These are phyloP conservation scores for Lydus trimaculatus DNA, from an alignment of 2,888 invertebrate genomes.

Conservation along the genomic window DNA sequence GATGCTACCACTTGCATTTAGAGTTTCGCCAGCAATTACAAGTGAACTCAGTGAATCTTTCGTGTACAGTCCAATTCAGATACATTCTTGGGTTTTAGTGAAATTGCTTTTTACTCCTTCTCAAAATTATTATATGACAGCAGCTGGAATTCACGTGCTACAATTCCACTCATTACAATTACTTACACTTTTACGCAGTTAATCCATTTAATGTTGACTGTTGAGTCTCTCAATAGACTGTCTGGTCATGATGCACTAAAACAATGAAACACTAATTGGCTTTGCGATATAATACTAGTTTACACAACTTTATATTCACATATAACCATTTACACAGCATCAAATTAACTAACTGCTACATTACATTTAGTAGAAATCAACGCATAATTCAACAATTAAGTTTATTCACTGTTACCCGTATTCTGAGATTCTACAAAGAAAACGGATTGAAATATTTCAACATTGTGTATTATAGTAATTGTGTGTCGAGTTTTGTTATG, in stretches of 20 bases:
- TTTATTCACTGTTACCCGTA: neutral
- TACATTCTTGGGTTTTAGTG: slow-evolving; percentile 49
- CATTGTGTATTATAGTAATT: neutral
- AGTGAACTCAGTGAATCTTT: slow-evolving; percentile 49
- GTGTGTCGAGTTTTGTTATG: neutral
- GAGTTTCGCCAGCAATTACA: slow-evolving; percentile 48
- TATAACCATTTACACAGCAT: neutral
- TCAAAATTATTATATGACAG: slow-evolving; percentile 52
- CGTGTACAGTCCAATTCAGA: slow-evolving; percentile 37
- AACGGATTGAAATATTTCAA: neutral
- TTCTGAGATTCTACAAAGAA: no score
- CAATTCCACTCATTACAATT: slow-evolving; percentile 55
- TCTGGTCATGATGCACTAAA: slow-evolving; percentile 29
- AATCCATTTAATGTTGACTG: slow-evolving; percentile 54
- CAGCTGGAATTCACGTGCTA: slow-evolving; percentile 48
- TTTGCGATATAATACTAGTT: slow-evolving; percentile 21
- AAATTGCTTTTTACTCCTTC: slow-evolving; percentile 54
- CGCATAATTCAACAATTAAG: neutral
- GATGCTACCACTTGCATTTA: slow-evolving; percentile 28
- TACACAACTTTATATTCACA: neutral
- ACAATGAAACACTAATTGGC: slow-evolving; percentile 30
- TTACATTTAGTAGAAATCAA: slow-evolving; percentile 7
- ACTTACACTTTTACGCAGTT: slow-evolving; percentile 56
- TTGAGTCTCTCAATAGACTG: slow-evolving; percentile 41
- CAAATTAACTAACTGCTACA: slow-evolving; percentile 1